Evolutionary conservation across 2,888 invertebrate species (phyloP), one percentile per base, ranked within the genome.

Genomic region (Trachelus iudaicus): DNA sequence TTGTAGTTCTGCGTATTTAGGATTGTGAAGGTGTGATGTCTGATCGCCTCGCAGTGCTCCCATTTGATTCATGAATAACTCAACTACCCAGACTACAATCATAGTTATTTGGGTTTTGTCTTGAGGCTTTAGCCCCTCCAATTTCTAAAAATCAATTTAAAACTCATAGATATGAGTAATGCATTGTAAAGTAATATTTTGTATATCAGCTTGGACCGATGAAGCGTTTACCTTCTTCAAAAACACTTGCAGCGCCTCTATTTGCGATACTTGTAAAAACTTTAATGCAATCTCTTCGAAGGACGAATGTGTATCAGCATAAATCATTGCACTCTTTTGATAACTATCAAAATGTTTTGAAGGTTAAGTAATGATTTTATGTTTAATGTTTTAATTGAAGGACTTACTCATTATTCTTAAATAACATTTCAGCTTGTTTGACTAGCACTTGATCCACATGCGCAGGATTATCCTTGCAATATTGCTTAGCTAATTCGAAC

Each of bases 211-310:
- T 4, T 75, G 73, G 69, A 23, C 56, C 9, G 2, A 23, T 1
- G 9, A 9, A 56, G 56, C 6, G 3, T 35, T 77, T 84, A 93
- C 93, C 90, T 94, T 96, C 77, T 94, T 94, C n/a, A 99, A 93
- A 89, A 97, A 98, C 15, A 95, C 94, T 92, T 98, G 97, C 75
- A 99, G 92, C 0, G 99, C 97, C 83, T 96, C 95, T 79, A 96
- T 95, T 89, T 98, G 94, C 78, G 96, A 94, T 0, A 95, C 93
- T 90, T 96, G 95, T 31, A 98, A 92, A 90, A 99, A 98, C 89
- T 98, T 98, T 15, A 99, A 93, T 77, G 98, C 97, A 69, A 99
- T 95, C 85, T 97, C 97, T 92, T 99, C 99, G 90, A 99, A 99
- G 33, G 98, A 96, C 71, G 96, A 96, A 85, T 96, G 95, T 0